Base-by-base conservation (phyloP, 2,797 vertebrate genomes). In the Peromyscus melanophrys region DNA sequence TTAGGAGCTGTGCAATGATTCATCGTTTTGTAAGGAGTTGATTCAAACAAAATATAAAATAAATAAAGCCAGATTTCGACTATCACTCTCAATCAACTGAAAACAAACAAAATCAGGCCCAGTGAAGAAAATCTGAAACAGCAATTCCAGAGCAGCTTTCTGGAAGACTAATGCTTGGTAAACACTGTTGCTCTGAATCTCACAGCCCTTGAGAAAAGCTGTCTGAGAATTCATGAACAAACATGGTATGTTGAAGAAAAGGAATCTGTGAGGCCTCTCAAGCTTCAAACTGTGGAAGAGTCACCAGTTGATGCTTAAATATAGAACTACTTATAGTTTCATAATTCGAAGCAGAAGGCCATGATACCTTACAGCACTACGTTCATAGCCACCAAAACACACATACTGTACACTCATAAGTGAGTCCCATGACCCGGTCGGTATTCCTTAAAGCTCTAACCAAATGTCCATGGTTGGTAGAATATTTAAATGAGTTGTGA, bases 31-130 rank as follows among this genome's bases (percentile, higher is more conserved):
- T 96, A 84, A 94, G 90, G 65, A 81, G n/a, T 69, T 37, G 27
- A 86, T 95, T 87, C 91, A 59, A 61, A 94, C 13, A 29, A 71
- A 85, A 69, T 12, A 55, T 49, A 90, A 46, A 73, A 89, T 94
- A 95, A 89, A 90, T 76, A 84, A 96, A 96, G 69, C 40, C 63
- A 87, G 69, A 92, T 97, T 97, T 96, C 85, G 65, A 87, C 85
- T 92, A 95, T 96, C 89, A 85, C 31, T 96, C 83, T 96, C 89
- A 92, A 92, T 96, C 89, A 96, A 52, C 59, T 87, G 78, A 92
- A 95, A 90, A 95, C 87, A 90, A 95, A 85, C 59, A 94, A 96
- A 97, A 75, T 16, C 89, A 87, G 69, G 5, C 37, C 43, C 86
- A 78, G 84, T 90, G 95, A 93, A 96, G 69, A 84, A 73, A 46